These are phyloP conservation scores for Chromobotia macracanthus DNA, from an alignment of 2,797 vertebrate species.

Conservation along the genomic window DNA sequence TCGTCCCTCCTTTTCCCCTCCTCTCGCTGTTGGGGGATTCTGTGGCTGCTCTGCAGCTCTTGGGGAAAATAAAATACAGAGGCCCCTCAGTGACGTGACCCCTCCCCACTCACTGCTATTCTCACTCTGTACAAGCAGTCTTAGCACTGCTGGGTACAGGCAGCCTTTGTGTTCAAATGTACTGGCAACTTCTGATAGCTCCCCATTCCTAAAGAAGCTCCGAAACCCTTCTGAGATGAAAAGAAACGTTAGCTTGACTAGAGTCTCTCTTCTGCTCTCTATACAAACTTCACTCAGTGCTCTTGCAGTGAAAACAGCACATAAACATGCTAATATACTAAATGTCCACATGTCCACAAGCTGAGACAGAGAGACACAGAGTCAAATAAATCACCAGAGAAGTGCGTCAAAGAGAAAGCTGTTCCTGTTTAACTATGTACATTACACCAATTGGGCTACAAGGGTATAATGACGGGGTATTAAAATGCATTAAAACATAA, in stretches of 20 bases:
- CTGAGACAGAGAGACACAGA: constrained; percentile 32
- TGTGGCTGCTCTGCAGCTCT: constrained; percentile 79
- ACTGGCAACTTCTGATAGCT: not conserved
- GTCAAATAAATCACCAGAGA: constrained; percentile 20
- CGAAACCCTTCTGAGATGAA: constrained; percentile 3
- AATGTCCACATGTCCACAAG: not conserved
- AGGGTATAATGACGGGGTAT: constrained; percentile 44
- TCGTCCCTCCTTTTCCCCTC: constrained; percentile 30
- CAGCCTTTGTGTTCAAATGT: constrained; percentile 17
- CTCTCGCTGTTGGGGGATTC: constrained; percentile 73
- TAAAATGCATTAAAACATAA: constrained; percentile 68
- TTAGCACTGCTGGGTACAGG: constrained; percentile 18
- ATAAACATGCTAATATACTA: constrained; percentile 34
- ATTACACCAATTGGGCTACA: constrained; percentile 67
- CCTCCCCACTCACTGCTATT: constrained; percentile 26
- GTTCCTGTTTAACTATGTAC: constrained; percentile 76
- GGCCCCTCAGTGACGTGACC: constrained; percentile 63
- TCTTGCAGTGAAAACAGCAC: not conserved
- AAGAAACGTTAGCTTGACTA: not conserved
- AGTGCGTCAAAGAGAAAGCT: constrained; percentile 63
- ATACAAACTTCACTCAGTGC: not conserved
- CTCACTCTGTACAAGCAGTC: constrained; percentile 31
- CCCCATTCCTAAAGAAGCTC: not conserved
- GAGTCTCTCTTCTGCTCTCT: not conserved
- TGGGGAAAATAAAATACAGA: constrained; percentile 74